Conservation (phyloP, 1,140 invertebrate genomes). For the Mycetomoellerius zeteki region DNA sequence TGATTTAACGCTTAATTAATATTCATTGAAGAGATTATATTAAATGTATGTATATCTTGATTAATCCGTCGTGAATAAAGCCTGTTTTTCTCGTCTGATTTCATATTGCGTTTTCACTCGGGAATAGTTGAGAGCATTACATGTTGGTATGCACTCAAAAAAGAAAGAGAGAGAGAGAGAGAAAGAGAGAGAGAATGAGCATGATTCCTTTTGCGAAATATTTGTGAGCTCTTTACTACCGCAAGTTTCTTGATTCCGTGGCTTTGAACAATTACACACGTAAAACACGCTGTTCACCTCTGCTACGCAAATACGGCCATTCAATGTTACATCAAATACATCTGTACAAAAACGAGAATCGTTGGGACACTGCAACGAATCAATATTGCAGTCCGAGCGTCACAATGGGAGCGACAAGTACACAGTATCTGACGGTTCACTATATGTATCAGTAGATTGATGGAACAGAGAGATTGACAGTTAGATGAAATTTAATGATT, state of each 20-base stretch:
- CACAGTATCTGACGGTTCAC: slow-evolving; percentile 46
- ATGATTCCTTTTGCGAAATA: slow-evolving; percentile 2
- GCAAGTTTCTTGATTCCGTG: slow-evolving; percentile 31
- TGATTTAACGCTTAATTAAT: slow-evolving; percentile 38
- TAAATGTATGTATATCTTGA: slow-evolving; percentile 3
- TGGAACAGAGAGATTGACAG: slow-evolving; percentile 62
- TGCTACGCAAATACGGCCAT: slow-evolving; percentile 40
- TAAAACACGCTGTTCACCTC: slow-evolving; percentile 9
- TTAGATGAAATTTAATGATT: slow-evolving; percentile 73
- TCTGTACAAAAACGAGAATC: slow-evolving; percentile 51
- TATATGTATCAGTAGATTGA: slow-evolving; percentile 59
- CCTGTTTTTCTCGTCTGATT: background rate
- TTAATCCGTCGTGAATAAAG: background rate
- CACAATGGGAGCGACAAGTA: slow-evolving; percentile 69
- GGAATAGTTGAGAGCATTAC: background rate
- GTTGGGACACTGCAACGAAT: slow-evolving; percentile 59
- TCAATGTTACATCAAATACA: slow-evolving; percentile 65
- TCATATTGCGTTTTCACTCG: background rate
- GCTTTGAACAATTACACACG: slow-evolving; percentile 61
- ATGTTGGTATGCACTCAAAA: too few species aligned
- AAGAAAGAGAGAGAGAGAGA: background rate
- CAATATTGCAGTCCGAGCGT: slow-evolving; percentile 63
- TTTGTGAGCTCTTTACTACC: slow-evolving; percentile 9
- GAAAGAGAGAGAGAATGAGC: background rate
- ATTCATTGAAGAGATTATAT: background rate